phyloP scores from a whole-genome alignment of 1,140 invertebrate species.

The Drosophila orosa region DNA sequence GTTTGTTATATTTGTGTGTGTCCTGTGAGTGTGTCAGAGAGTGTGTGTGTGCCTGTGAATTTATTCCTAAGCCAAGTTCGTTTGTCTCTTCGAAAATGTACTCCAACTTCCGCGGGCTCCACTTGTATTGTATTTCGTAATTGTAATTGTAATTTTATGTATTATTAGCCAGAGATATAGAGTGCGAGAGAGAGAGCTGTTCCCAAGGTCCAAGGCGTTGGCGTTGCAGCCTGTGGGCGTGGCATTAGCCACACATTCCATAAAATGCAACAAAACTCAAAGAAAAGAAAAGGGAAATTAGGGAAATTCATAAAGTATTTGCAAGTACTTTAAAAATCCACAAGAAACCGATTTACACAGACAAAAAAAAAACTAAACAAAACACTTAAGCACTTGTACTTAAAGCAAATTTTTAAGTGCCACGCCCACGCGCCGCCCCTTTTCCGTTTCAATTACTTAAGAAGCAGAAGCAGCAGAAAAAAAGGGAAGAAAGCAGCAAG shows the following conservation, averaged over 20 bases:
- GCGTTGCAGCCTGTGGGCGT: conserved; percentile 57
- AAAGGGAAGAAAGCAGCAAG: not conserved
- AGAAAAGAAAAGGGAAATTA: conserved; percentile 4
- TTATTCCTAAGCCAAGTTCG: conserved; percentile 65
- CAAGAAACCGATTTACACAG: conserved; percentile 10
- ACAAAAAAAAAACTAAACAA: not conserved
- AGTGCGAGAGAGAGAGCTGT: conserved; percentile 13
- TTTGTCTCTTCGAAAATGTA: conserved; percentile 52
- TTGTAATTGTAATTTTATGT: conserved; percentile 41
- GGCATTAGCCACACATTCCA: conserved; percentile 67
- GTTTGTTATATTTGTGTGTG: conserved; percentile 59
- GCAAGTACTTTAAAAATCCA: conserved; percentile 55
- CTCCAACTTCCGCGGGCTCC: conserved; percentile 66
- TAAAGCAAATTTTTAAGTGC: conserved; percentile 60
- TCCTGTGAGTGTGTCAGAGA: not conserved
- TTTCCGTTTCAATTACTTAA: conserved; percentile 69
- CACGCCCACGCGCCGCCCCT: conserved; percentile 61
- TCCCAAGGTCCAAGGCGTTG: conserved; percentile 65
- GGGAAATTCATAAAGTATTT: conserved; percentile 55
- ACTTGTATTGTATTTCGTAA: conserved; percentile 54
- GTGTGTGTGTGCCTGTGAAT: conserved; percentile 51
- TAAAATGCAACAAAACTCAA: conserved; percentile 33
- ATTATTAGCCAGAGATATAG: conserved; percentile 21
- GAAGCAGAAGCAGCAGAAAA: conserved; percentile 48
- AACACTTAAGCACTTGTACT: conserved; percentile 77